phyloP scores from a whole-genome alignment of 2,113 vertebrate genomes.

The Larimichthys polyactis region DNA sequence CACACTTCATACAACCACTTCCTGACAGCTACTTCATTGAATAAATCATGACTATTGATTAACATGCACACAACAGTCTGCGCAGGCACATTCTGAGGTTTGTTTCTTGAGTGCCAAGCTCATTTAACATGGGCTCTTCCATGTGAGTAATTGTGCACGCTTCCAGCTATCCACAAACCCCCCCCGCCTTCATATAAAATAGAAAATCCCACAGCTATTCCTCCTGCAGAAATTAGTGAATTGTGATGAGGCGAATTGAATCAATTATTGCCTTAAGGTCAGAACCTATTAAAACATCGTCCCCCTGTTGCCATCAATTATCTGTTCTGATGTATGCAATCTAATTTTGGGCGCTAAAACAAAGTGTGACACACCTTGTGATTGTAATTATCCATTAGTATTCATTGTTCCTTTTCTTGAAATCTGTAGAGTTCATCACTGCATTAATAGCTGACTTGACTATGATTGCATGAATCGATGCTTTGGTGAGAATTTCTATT shows the following conservation, averaged over 20 bases:
- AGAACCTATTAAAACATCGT: constrained; percentile 74
- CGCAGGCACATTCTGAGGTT: constrained; percentile 65
- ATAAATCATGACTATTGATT: constrained; percentile 84
- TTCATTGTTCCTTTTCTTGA: constrained; percentile 28
- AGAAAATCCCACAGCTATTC: constrained; percentile 70
- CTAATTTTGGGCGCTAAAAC: constrained; percentile 54
- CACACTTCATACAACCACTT: constrained; percentile 73
- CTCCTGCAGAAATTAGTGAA: constrained; percentile 76
- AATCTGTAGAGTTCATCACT: neutral
- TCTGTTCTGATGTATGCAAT: constrained; percentile 63
- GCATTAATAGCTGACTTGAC: constrained; percentile 2
- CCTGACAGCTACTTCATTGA: constrained; percentile 77
- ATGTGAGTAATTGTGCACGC: constrained; percentile 79
- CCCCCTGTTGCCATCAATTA: constrained; percentile 71
- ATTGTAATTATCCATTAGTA: constrained; percentile 55
- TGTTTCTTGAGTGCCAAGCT: constrained; percentile 79
- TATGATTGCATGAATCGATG: constrained; percentile 15
- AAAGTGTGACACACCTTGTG: constrained; percentile 56
- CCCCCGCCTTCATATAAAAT: constrained; percentile 53
- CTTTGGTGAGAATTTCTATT: constrained; percentile 9
- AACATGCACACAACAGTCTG: constrained; percentile 73
- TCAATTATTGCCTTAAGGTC: constrained; percentile 80
- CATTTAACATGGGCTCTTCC: constrained; percentile 78
- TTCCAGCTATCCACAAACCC: constrained; percentile 61
- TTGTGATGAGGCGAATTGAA: constrained; percentile 73